Evolutionary conservation across 2,888 invertebrate species (phyloP).

Genomic region (Auanema freiburgensis): DNA sequence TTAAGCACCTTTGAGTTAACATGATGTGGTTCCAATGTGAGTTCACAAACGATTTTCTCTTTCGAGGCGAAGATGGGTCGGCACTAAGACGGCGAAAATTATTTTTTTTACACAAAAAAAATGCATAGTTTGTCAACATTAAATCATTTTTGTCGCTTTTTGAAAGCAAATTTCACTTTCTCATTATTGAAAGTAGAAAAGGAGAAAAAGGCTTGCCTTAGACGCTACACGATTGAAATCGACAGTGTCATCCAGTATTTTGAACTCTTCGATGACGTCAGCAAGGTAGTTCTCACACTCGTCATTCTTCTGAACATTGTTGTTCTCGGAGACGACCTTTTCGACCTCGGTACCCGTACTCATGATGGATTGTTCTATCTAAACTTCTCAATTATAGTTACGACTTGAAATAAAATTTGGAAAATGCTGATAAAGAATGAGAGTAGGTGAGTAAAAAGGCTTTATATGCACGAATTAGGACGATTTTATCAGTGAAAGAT

Average conservation of each 20-base stretch:
- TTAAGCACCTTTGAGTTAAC: conserved; percentile 49
- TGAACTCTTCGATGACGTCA: conserved; percentile 20
- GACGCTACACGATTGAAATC: conserved; percentile 58
- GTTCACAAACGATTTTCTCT: conserved; percentile 48
- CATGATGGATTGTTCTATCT: too few relatives aligned
- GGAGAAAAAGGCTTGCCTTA: conserved; percentile 33
- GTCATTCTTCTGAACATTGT: conserved; percentile 1
- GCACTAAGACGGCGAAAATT: conserved; percentile 25
- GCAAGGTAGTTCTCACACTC: not conserved
- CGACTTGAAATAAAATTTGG: too few relatives aligned
- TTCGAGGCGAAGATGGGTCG: conserved; percentile 41
- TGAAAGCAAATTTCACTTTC: not conserved
- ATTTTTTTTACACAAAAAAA: not conserved
- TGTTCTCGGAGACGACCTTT: too few relatives aligned
- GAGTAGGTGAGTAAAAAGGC: too few relatives aligned
- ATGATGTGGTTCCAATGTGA: conserved; percentile 53
- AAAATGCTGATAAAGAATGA: too few relatives aligned
- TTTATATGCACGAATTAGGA: too few relatives aligned
- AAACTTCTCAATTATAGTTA: too few relatives aligned
- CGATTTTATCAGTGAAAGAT: too few relatives aligned
- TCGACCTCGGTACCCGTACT: too few relatives aligned
- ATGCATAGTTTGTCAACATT: not conserved
- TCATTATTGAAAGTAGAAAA: not conserved
- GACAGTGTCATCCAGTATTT: conserved; percentile 20
- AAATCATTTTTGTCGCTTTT: not conserved